Evolutionary conservation across 2,888 invertebrate genomes (phyloP).

Genomic region (Dioctria rufipes): DNA sequence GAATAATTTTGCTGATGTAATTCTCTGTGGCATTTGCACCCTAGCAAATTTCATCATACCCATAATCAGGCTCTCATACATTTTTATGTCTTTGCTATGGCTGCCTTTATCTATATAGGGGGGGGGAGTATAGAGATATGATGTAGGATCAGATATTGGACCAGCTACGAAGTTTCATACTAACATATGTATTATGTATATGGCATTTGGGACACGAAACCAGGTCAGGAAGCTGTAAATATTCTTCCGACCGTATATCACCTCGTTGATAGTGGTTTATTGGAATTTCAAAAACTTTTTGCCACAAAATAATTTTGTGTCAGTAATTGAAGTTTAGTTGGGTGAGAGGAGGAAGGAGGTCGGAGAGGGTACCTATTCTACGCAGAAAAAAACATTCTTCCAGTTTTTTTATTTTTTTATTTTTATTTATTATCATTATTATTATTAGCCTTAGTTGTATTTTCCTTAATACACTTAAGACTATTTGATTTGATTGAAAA

Average conservation of each 20-base stretch:
- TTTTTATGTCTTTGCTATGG: too few species aligned
- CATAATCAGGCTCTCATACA: conserved; percentile 34
- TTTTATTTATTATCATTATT: too few species aligned
- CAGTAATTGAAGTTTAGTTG: too few species aligned
- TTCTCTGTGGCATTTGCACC: conserved; percentile 34
- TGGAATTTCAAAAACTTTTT: neutral
- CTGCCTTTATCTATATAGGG: neutral
- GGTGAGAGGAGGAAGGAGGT: too few species aligned
- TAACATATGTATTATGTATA: too few species aligned
- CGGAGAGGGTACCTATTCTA: too few species aligned
- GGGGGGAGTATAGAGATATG: too few species aligned
- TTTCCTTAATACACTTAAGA: too few species aligned
- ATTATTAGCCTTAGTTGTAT: too few species aligned
- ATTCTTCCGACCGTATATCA: neutral
- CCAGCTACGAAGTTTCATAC: neutral
- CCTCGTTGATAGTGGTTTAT: neutral
- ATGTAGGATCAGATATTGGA: neutral
- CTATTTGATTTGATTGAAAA: too few species aligned
- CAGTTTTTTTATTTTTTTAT: too few species aligned
- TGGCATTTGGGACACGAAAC: neutral
- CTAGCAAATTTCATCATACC: conserved; percentile 22
- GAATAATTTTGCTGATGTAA: neutral
- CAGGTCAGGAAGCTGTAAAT: neutral
- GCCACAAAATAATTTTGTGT: neutral
- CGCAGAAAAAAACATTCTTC: too few species aligned